phyloP scores from a whole-genome alignment of 2,888 invertebrate genomes.

The Actias luna region DNA sequence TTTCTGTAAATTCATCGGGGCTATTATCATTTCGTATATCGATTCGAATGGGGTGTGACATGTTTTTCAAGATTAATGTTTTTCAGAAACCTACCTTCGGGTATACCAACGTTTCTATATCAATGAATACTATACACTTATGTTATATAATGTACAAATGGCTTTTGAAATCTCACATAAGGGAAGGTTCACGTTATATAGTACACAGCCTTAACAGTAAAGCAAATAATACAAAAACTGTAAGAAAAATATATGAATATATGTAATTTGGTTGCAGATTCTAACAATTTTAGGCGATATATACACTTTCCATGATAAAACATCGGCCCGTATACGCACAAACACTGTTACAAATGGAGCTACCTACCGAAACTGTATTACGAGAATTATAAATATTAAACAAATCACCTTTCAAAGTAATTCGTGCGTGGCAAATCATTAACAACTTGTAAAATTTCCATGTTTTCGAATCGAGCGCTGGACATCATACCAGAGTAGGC shows the following conservation, averaged over 20 bases:
- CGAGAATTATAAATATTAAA: not conserved
- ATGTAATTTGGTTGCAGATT: no score
- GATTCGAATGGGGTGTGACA: not conserved
- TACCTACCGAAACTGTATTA: not conserved
- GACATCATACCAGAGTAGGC: constrained; percentile 19
- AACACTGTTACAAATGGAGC: not conserved
- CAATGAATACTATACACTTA: no score
- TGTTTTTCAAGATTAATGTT: not conserved
- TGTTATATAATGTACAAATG: no score
- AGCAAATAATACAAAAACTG: no score
- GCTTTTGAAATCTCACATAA: no score
- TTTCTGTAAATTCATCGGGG: not conserved
- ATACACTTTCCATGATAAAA: not conserved
- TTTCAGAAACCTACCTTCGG: not conserved
- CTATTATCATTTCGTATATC: not conserved
- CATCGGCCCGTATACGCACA: no score
- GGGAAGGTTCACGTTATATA: no score
- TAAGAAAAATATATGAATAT: no score
- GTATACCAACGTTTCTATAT: no score
- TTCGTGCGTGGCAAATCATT: constrained; percentile 10
- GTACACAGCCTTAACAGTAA: no score
- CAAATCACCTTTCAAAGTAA: not conserved
- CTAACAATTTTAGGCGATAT: no score
- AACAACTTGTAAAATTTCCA: constrained; percentile 12
- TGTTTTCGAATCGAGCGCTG: constrained; percentile 12